phyloP scores from a whole-genome alignment of 2,113 vertebrate genomes.

The Oenanthe melanoleuca region DNA sequence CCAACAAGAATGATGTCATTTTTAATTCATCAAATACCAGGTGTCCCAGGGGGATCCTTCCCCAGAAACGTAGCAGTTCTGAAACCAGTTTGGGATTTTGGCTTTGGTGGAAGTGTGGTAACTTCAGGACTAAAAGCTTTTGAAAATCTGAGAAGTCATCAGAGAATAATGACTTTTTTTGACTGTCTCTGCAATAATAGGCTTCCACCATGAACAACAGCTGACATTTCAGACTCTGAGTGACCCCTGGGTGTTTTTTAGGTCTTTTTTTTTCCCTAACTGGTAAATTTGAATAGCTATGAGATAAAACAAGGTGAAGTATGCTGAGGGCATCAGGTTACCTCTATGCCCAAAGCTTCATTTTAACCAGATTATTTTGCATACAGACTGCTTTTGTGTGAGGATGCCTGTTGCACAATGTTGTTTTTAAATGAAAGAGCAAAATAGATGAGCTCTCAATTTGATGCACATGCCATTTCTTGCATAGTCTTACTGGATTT shows the following conservation, averaged over 20 bases:
- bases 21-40: constrained; percentile 36
- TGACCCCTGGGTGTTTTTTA: background rate
- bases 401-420: constrained; percentile 5
- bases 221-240: background rate
- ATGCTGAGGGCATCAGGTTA: background rate
- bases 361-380: background rate
- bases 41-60: constrained; percentile 17
- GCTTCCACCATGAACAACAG: background rate
- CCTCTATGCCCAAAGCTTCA: background rate
- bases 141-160: constrained; percentile 2
- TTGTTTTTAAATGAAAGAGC: background rate
- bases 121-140: background rate
- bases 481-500: background rate
- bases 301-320: background rate
- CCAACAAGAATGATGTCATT: constrained; percentile 33
- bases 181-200: background rate
- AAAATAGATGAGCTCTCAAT: background rate
- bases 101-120: background rate
- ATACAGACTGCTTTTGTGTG: background rate
- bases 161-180: background rate
- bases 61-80: background rate
- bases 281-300: background rate
- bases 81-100: constrained; percentile 7
- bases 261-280: background rate
- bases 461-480: background rate